Percentiles rank a stretch among this genome's conserved stretches.
Conservation (phyloP, 2,888 invertebrate species). For the Pyrocoelia pectoralis region DNA sequence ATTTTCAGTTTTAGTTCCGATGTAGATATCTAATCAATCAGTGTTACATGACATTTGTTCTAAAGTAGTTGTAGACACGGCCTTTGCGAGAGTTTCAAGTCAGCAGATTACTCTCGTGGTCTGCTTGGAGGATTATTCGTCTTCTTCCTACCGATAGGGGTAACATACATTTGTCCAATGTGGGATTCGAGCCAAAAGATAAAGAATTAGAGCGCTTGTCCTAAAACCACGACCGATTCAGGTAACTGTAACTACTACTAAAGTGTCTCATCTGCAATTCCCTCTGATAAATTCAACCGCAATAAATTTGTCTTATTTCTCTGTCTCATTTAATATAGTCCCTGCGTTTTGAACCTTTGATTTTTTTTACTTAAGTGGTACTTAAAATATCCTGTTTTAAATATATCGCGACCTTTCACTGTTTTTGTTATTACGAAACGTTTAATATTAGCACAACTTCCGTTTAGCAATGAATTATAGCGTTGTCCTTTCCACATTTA, state of each 20-base stretch:
- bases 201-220: constrained; percentile 52
- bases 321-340: constrained; percentile 52
- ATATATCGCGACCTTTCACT: too few relatives aligned
- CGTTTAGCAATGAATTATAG: too few relatives aligned
- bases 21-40: constrained; percentile 24
- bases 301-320: constrained; percentile 49
- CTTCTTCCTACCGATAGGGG: constrained; percentile 24
- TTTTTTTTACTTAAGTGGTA: constrained; percentile 16
- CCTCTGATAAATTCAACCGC: constrained; percentile 55
- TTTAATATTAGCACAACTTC: too few relatives aligned
- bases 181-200: constrained; percentile 52
- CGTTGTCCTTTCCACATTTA: too few relatives aligned
- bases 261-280: constrained; percentile 59
- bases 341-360: constrained; percentile 29
- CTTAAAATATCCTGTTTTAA: too few relatives aligned
- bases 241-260: constrained; percentile 57
- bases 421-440: too few relatives aligned
- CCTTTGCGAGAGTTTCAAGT: constrained; percentile 21
- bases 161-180: constrained; percentile 38
- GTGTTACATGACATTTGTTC: constrained; percentile 13
- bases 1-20: constrained; percentile 11
- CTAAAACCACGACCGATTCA: constrained; percentile 52
- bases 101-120: constrained; percentile 27
- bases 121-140: constrained; percentile 22
- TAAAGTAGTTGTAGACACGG: constrained; percentile 19